These are phyloP conservation scores for Oligia strigilis DNA, from an alignment of 2,888 invertebrate species.

Conservation along the genomic window DNA sequence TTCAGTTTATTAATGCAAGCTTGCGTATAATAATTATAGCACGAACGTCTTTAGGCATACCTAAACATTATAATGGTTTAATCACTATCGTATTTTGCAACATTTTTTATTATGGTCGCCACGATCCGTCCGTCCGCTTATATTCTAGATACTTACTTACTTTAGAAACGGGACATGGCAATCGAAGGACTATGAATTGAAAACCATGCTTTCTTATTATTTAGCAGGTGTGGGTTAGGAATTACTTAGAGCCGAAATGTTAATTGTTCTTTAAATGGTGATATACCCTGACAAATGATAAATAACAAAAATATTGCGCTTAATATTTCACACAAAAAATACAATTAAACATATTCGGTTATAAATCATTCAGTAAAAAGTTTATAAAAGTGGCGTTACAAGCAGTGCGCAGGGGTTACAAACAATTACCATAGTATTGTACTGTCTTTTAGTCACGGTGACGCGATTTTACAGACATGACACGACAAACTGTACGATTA, in stretches of 20 bases:
- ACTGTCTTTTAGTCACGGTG: slow-evolving; percentile 72
- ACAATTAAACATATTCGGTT: slow-evolving; percentile 39
- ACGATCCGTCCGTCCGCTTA: background rate
- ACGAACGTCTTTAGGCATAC: slow-evolving; percentile 28
- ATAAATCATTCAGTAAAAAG: slow-evolving; percentile 66
- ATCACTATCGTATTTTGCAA: slow-evolving; percentile 29
- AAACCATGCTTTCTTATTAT: background rate
- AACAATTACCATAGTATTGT: slow-evolving; percentile 80
- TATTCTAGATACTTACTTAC: background rate
- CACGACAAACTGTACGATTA: slow-evolving; percentile 77
- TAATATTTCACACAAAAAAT: slow-evolving; percentile 32
- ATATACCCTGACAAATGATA: background rate
- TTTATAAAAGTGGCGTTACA: slow-evolving; percentile 55
- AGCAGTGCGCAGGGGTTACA: slow-evolving; percentile 64
- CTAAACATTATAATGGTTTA: slow-evolving; percentile 34
- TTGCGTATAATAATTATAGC: slow-evolving; percentile 48
- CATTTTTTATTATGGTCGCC: background rate
- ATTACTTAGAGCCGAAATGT: background rate
- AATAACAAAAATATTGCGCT: background rate
- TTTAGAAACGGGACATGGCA: background rate
- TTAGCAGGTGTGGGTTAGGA: background rate
- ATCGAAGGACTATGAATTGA: background rate
- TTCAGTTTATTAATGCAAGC: slow-evolving; percentile 36
- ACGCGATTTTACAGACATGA: slow-evolving; percentile 71
- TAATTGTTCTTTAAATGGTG: background rate